A percentile compares a stretch with the other conserved stretches of the same genome.
These are phyloP conservation scores for Argyresthia goedartella DNA, from an alignment of 2,888 invertebrate genomes.

Conservation along the genomic window DNA sequence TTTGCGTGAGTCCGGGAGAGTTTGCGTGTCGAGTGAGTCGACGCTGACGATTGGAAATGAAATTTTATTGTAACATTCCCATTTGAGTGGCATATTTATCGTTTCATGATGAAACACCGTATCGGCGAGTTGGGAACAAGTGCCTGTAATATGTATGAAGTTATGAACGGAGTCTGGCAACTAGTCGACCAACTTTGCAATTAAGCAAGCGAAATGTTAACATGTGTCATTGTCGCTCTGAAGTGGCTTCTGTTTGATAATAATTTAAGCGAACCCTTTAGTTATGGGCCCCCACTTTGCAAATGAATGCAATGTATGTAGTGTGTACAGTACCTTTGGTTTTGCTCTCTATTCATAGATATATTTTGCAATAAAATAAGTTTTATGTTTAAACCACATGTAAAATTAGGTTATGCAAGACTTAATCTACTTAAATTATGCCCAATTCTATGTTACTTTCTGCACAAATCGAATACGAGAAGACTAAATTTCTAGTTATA, in stretches of 20 bases:
- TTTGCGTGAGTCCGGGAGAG: constrained; percentile 64
- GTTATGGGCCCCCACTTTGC: too few species aligned
- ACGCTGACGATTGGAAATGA: constrained; percentile 52
- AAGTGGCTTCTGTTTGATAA: constrained; percentile 61
- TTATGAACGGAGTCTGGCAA: constrained; percentile 17
- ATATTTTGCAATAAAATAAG: too few species aligned
- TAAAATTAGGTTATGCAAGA: too few species aligned
- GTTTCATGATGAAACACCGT: neutral
- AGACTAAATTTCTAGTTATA: too few species aligned
- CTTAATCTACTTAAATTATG: too few species aligned
- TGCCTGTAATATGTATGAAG: neutral
- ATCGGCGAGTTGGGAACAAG: neutral
- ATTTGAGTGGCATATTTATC: constrained; percentile 33
- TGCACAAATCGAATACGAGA: too few species aligned
- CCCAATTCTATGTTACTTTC: too few species aligned
- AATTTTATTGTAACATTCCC: constrained; percentile 40
- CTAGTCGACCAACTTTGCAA: constrained; percentile 19
- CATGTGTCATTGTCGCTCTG: constrained; percentile 66
- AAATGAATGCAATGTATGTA: too few species aligned
- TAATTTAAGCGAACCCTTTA: constrained; percentile 54
- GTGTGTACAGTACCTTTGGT: too few species aligned
- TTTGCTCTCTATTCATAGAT: too few species aligned
- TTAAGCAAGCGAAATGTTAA: constrained; percentile 37
- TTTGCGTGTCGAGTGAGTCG: constrained; percentile 63
- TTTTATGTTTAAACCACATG: too few species aligned